Evolutionary conservation across 2,888 invertebrate genomes (phyloP).

Genomic region (Drosophila parthenogenetica): DNA sequence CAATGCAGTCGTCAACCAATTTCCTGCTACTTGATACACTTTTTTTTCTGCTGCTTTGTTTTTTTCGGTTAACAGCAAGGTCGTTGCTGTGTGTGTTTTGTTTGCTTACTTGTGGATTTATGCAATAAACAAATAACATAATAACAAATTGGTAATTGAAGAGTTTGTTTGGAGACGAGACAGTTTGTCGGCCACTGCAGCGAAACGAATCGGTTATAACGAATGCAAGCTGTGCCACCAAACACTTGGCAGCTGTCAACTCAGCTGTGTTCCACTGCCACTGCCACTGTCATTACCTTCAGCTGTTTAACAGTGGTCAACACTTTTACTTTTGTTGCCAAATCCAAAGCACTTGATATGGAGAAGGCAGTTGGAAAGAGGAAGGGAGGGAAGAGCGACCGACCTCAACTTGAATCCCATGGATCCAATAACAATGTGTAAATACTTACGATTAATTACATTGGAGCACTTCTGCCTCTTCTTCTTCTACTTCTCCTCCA

Average conservation of each 20-base stretch:
- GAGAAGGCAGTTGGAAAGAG: neutral
- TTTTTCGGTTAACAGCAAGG: constrained; percentile 58
- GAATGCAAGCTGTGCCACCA: constrained; percentile 9
- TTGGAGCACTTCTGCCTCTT: constrained; percentile 38
- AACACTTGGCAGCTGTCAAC: constrained; percentile 45
- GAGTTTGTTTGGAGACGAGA: constrained; percentile 18
- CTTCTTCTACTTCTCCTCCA: constrained; percentile 4
- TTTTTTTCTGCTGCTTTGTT: constrained; percentile 27
- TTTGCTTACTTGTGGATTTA: constrained; percentile 52
- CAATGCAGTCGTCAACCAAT: constrained; percentile 74
- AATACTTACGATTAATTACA: constrained; percentile 78
- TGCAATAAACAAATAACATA: constrained; percentile 66
- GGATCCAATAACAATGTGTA: constrained; percentile 50
- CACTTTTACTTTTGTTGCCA: constrained; percentile 56
- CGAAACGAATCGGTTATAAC: constrained; percentile 14
- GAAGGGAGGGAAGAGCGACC: constrained; percentile 9
- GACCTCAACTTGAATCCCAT: constrained; percentile 20
- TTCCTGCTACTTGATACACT: constrained; percentile 79
- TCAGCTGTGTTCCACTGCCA: constrained; percentile 1
- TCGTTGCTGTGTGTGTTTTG: constrained; percentile 49
- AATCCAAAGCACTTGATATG: constrained; percentile 15
- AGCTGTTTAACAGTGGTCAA: constrained; percentile 4
- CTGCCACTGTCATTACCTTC: constrained; percentile 42
- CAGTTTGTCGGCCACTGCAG: constrained; percentile 31
- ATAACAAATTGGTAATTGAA: constrained; percentile 43